These are phyloP conservation scores for Drosophila fuyamai DNA, from an alignment of 1,140 invertebrate species.

Conservation along the genomic window DNA sequence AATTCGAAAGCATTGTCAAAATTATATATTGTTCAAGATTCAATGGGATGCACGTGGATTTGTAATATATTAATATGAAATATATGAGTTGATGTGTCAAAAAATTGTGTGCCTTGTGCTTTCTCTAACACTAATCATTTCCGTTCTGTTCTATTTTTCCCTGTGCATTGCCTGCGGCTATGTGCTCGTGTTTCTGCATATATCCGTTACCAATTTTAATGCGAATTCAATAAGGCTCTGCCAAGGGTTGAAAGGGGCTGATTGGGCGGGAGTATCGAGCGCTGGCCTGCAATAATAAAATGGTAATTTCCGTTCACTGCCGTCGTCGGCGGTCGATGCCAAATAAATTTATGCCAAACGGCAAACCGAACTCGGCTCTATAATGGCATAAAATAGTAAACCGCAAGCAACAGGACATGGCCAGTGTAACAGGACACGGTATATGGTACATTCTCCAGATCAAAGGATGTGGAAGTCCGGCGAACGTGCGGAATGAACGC, in stretches of 20 bases:
- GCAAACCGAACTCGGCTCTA: constrained; percentile 61
- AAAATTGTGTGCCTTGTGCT: no score
- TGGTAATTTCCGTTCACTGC: constrained; percentile 73
- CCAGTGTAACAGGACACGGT: constrained; percentile 15
- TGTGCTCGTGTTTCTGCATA: constrained; percentile 64
- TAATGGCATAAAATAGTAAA: constrained; percentile 76
- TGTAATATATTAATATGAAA: background rate
- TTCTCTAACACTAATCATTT: no score
- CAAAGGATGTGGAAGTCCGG: constrained; percentile 28
- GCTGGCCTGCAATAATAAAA: constrained; percentile 75
- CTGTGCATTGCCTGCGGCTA: constrained; percentile 7
- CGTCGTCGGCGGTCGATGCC: constrained; percentile 34
- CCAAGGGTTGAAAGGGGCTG: constrained; percentile 20
- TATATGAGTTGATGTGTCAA: constrained; percentile 1
- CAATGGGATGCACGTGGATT: background rate
- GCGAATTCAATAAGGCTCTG: constrained; percentile 74
- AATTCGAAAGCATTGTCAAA: background rate
- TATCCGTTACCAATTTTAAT: constrained; percentile 81
- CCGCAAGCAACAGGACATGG: constrained; percentile 61
- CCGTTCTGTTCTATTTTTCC: background rate
- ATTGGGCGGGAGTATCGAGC: constrained; percentile 12
- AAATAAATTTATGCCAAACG: constrained; percentile 78
- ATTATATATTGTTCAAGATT: background rate
- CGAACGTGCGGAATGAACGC: constrained; percentile 52
- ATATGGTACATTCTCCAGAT: constrained; percentile 3